phyloP scores from a whole-genome alignment of 2,113 vertebrate species.

The Ictidomys tridecemlineatus region DNA sequence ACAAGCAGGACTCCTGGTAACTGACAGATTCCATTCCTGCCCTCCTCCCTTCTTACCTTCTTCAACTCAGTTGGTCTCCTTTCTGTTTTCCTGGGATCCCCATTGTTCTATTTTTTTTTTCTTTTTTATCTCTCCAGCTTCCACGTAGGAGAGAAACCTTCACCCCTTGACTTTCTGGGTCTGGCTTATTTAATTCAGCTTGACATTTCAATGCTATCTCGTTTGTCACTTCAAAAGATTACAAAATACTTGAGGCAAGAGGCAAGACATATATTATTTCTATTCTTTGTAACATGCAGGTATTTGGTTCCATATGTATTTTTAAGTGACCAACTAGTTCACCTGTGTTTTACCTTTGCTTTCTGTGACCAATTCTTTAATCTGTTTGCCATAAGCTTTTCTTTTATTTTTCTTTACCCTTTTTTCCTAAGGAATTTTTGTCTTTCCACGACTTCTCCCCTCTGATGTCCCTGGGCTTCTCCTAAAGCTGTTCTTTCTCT shows the following conservation, averaged over 20 bases:
- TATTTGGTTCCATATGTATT: background rate
- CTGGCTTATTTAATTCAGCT: too few relatives aligned
- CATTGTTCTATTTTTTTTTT: too few relatives aligned
- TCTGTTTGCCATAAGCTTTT: background rate
- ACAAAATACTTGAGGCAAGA: background rate
- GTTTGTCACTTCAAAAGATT: background rate
- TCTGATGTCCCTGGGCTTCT: background rate
- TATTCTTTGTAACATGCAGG: background rate
- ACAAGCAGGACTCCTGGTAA: too few relatives aligned
- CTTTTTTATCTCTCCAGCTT: too few relatives aligned
- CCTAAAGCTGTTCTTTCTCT: background rate
- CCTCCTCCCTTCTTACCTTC: too few relatives aligned
- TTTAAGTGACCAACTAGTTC: background rate
- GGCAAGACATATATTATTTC: background rate
- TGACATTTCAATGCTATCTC: background rate
- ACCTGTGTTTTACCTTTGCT: background rate
- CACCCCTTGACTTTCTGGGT: too few relatives aligned
- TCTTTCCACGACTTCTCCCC: background rate
- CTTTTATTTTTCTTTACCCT: background rate
- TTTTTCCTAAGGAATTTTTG: background rate
- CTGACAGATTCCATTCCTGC: too few relatives aligned
- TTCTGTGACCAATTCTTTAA: background rate
- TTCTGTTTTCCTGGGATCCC: too few relatives aligned
- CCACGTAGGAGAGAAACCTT: too few relatives aligned
- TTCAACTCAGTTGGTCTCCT: too few relatives aligned